These are phyloP conservation scores for Ochlodes sylvanus DNA, from an alignment of 2,888 invertebrate species.

Conservation along the genomic window DNA sequence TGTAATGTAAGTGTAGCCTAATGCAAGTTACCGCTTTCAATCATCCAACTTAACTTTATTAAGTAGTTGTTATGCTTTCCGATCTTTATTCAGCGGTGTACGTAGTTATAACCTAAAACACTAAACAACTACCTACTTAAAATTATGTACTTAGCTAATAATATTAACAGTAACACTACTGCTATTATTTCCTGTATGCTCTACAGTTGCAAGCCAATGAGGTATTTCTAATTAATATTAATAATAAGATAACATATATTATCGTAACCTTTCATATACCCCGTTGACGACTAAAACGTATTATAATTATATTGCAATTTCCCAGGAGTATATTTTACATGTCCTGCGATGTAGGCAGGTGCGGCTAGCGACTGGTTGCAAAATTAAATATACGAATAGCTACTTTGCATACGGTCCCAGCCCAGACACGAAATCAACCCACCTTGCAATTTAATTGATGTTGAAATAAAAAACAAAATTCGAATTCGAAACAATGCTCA, in stretches of 20 bases:
- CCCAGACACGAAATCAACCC: neutral
- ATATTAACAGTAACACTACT: neutral
- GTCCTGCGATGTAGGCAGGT: conserved; percentile 29
- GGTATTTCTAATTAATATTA: too few species aligned
- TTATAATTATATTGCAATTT: conserved; percentile 18
- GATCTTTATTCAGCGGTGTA: too few species aligned
- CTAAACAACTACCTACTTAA: too few species aligned
- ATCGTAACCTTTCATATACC: conserved; percentile 7
- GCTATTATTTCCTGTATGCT: neutral
- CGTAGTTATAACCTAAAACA: too few species aligned
- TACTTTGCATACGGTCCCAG: conserved; percentile 3
- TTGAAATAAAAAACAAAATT: too few species aligned
- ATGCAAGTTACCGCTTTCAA: too few species aligned
- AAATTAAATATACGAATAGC: conserved; percentile 25
- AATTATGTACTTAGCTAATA: too few species aligned
- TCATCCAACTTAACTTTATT: too few species aligned
- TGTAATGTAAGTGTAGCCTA: too few species aligned
- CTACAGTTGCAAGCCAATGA: too few species aligned
- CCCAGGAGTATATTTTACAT: conserved; percentile 28
- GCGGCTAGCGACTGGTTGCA: conserved; percentile 14
- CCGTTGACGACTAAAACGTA: neutral
- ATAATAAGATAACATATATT: neutral
- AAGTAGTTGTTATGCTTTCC: too few species aligned
- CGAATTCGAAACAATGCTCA: too few species aligned
- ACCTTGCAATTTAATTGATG: neutral